Evolutionary conservation across 2,113 vertebrate genomes (phyloP), one percentile per base, ranked within the genome.

Genomic region (Osmerus eperlanus): DNA sequence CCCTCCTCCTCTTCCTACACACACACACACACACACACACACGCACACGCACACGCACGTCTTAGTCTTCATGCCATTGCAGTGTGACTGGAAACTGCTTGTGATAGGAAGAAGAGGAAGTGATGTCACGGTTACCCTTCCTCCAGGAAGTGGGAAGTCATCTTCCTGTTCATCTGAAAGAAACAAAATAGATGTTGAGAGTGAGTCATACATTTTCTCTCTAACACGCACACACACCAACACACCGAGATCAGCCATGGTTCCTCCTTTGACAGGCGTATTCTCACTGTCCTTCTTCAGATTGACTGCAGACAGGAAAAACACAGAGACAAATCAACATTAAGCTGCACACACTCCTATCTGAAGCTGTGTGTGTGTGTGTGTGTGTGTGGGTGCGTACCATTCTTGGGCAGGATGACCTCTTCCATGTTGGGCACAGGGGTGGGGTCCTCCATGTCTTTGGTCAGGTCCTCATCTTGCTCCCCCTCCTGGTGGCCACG

Each of bases 271-370:
- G 60, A 99, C 97, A 0, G 97, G 97, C 0, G 95, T 98, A 80
- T 98, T 97, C 82, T 99, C 97, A 70, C 96, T 99, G 90, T 99
- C 97, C 78, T 99, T 99, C 90, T 99, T 99, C 58, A 94, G 91
- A 79, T 99, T 99, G 32, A 99, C 97, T 99, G 65, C 21, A 73
- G 2, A 65, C 25, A 71, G 18, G 19, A 16, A 25, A 74, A 13
- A 70, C 0, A 28, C 11, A 14, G 25, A 65, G 8, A 63, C 1
- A 59, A 9, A 54, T 6, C 64, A 19, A 32, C 4, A 25, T 6
- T 32, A 21, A 1, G 13, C 23, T 15, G 25, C 29, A 18, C 14
- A 23, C 2, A 7, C 19, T 56, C 13, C 41, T 9, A 23, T 54
- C 21, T 28, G 70, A 55, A 28, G 21, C 13, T 29, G 55, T 47